Evolutionary conservation across 2,797 vertebrate genomes (phyloP).

Genomic region (Graptemys geographica): DNA sequence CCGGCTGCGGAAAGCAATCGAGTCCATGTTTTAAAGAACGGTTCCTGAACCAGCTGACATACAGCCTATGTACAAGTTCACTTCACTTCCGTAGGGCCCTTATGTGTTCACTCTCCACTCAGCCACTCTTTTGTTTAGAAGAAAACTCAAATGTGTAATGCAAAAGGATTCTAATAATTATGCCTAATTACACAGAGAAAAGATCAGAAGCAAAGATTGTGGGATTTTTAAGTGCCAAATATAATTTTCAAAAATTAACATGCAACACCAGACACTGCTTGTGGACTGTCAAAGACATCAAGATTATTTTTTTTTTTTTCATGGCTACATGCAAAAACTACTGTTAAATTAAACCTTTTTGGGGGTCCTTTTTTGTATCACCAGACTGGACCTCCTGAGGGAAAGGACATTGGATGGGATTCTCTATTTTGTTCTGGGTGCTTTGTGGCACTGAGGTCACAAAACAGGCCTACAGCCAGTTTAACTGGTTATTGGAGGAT

Average conservation of each 20-base stretch:
- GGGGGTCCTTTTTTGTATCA: background rate
- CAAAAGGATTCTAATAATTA: background rate
- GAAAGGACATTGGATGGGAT: background rate
- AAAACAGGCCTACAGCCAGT: background rate
- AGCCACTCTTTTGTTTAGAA: background rate
- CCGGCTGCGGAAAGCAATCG: background rate
- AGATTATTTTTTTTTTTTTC: background rate
- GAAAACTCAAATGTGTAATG: background rate
- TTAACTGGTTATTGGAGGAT: background rate
- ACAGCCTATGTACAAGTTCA: background rate
- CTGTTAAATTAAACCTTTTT: background rate
- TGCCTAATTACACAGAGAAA: background rate
- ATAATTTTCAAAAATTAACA: background rate
- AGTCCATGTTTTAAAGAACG: rapidly evolving
- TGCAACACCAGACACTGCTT: background rate
- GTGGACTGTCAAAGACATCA: background rate
- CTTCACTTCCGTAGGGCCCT: background rate
- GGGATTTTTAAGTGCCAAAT: background rate
- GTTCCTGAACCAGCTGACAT: background rate
- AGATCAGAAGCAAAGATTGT: background rate
- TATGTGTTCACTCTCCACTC: background rate
- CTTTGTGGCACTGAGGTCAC: background rate
- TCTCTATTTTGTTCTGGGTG: background rate
- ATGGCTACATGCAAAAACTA: background rate
- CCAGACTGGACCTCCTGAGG: background rate